These are phyloP conservation scores for Picathartes gymnocephalus DNA, from an alignment of 2,113 vertebrate genomes.

Conservation along the genomic window DNA sequence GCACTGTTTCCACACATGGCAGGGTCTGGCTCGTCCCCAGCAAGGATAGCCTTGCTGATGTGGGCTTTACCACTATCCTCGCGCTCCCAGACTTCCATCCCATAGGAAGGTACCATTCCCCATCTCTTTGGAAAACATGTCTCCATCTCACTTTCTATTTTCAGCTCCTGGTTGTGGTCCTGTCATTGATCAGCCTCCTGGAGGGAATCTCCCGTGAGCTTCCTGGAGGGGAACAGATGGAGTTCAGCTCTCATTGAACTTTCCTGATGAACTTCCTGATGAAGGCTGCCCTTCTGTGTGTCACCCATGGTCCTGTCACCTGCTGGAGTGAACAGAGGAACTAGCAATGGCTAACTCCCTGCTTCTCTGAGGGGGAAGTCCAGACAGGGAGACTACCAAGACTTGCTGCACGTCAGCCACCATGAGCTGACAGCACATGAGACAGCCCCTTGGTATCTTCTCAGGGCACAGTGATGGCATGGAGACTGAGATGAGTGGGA, in stretches of 20 bases:
- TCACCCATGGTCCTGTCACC: conserved; percentile 27
- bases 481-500: rapidly evolving
- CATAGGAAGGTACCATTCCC: conserved; percentile 22
- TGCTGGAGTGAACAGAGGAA: conserved; percentile 32
- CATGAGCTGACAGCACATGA: background rate
- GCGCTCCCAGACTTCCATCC: conserved; percentile 43
- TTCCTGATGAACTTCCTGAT: conserved; percentile 38
- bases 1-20: conserved; percentile 30
- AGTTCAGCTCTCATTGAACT: conserved; percentile 23
- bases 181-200: background rate
- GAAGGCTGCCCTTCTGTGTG: conserved; percentile 13
- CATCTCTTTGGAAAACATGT: conserved; percentile 1
- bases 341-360: background rate
- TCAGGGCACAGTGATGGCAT: background rate
- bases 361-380: background rate
- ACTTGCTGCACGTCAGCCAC: background rate
- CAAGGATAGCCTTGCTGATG: conserved; percentile 43
- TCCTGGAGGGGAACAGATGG: conserved; percentile 16
- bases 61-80: conserved; percentile 30
- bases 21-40: conserved; percentile 26
- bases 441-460: background rate
- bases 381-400: background rate
- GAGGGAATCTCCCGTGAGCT: background rate
- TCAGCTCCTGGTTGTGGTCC: background rate
- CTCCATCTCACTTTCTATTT: background rate